phyloP scores from a whole-genome alignment of 2,113 vertebrate species.

The rat (Rattus norvegicus) region DNA sequence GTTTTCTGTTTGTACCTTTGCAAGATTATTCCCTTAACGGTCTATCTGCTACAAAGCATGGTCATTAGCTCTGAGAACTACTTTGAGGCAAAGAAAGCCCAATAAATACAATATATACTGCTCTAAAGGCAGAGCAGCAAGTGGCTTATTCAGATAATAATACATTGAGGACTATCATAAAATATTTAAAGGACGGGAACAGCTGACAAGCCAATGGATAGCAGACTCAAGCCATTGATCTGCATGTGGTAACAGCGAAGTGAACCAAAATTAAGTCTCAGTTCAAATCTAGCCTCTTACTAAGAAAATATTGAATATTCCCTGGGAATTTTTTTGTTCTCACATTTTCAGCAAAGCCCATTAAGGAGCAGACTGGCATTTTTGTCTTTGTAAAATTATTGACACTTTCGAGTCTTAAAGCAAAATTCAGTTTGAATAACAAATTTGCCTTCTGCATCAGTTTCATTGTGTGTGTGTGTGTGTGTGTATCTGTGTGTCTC shows the following conservation, averaged over 20 bases:
- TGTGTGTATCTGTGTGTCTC: not conserved
- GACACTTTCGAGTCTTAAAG: slow-evolving; percentile 79
- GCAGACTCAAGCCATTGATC: slow-evolving; percentile 71
- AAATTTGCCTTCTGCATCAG: slow-evolving; percentile 71
- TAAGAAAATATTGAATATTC: slow-evolving; percentile 87
- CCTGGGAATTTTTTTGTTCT: slow-evolving; percentile 84
- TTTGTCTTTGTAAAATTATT: slow-evolving; percentile 83
- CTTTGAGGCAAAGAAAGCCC: slow-evolving; percentile 82
- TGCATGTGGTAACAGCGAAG: slow-evolving; percentile 69
- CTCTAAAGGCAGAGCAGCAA: slow-evolving; percentile 74
- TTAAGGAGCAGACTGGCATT: slow-evolving; percentile 83
- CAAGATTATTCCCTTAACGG: slow-evolving; percentile 58
- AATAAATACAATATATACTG: slow-evolving; percentile 85
- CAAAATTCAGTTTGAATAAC: slow-evolving; percentile 83
- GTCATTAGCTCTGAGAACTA: slow-evolving; percentile 69
- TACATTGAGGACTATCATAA: slow-evolving; percentile 69
- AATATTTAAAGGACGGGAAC: slow-evolving; percentile 1
- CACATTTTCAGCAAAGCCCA: slow-evolving; percentile 84
- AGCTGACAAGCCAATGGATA: slow-evolving; percentile 57
- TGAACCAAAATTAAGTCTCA: slow-evolving; percentile 74
- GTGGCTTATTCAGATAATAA: slow-evolving; percentile 82
- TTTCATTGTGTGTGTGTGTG: slow-evolving; percentile 66
- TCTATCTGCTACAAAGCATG: slow-evolving; percentile 52
- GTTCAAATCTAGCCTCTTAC: slow-evolving; percentile 83
- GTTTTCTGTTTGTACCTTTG: slow-evolving; percentile 68